Conservation (phyloP, 2,888 invertebrate species). For the Epinotia nisella region DNA sequence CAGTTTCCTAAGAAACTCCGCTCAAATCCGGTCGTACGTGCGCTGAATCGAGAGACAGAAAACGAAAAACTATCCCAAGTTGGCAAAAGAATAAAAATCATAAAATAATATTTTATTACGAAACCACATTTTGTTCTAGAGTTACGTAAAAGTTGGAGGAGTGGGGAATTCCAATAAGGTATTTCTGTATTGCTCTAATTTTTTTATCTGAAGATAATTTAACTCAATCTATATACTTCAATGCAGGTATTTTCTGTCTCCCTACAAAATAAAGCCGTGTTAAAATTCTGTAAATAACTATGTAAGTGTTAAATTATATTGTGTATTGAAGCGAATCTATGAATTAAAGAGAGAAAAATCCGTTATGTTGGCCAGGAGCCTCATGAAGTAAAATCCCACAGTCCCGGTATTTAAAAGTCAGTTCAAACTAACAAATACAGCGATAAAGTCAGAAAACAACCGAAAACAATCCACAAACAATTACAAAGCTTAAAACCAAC, state of each 20-base stretch:
- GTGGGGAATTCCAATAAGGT: conserved; percentile 6
- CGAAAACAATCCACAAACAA: conserved; percentile 28
- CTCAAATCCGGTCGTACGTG: conserved; percentile 36
- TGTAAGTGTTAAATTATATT: no score
- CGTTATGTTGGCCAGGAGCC: background rate
- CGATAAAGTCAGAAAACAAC: background rate
- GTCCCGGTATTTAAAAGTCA: conserved; percentile 6
- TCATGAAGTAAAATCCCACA: background rate
- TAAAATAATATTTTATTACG: conserved; percentile 37
- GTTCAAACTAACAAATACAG: background rate
- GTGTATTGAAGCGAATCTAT: no score
- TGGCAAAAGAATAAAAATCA: conserved; percentile 38
- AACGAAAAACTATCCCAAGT: conserved; percentile 36
- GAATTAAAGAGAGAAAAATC: background rate
- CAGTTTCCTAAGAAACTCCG: conserved; percentile 39
- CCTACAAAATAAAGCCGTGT: background rate
- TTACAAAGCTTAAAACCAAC: conserved; percentile 37
- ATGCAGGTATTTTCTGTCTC: no score
- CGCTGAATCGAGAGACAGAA: conserved; percentile 27
- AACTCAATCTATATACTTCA: background rate
- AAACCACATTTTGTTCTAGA: conserved; percentile 31
- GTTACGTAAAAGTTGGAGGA: conserved; percentile 8
- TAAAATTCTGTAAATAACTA: background rate
- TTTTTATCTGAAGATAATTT: background rate
- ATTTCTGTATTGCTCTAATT: background rate